Evolutionary conservation across 2,113 vertebrate genomes (phyloP), one percentile per base, ranked within the genome.

Genomic region (Epinephelus lanceolatus): DNA sequence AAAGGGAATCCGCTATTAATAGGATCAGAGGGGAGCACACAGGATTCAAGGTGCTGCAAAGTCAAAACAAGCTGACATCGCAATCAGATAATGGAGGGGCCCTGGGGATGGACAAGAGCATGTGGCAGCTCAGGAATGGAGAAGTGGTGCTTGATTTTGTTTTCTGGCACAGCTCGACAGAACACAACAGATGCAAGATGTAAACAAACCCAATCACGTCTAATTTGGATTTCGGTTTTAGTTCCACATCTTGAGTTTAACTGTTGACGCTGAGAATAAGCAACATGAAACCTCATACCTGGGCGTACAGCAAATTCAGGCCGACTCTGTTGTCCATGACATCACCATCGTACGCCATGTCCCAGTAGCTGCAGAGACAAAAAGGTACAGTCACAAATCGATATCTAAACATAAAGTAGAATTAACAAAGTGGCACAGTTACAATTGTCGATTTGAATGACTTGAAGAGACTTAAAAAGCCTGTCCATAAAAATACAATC

Each of bases 321-420:
- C 98, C 97, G 76, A 99, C 97, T 15, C 96, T 94, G 90, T 97
- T 97, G 90, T 99, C 98, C 97, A 99, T 99, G 14, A 99, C 97
- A 23, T 99, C 98, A 0, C 95, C 93, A 0, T 99, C 98, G 1
- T 98, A 99, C 19, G 97, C 95, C 12, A 97, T 96, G 91, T 99
- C 98, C 98, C 98, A 99, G 75, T 99, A 99, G 94, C 98, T 99
- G 92, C 53, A 85, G 30, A 78, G 45, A 60, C 25, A 83, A 49
- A 71, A 45, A 25, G 45, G 56, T 25, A 70, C 5, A n/a, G 7
- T 67, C 27, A 23, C 17, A 57, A 55, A 51, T 33, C 61, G 18
- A 33, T 14, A 27, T 60, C 18, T 8, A 42, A 21, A 45, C n/a
- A 37, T 1, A 4, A 18, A 52, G 9, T 1, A 53, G 0, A 19